These are phyloP conservation scores for Ylistrum balloti DNA, from an alignment of 1,140 invertebrate genomes.

Conservation along the genomic window DNA sequence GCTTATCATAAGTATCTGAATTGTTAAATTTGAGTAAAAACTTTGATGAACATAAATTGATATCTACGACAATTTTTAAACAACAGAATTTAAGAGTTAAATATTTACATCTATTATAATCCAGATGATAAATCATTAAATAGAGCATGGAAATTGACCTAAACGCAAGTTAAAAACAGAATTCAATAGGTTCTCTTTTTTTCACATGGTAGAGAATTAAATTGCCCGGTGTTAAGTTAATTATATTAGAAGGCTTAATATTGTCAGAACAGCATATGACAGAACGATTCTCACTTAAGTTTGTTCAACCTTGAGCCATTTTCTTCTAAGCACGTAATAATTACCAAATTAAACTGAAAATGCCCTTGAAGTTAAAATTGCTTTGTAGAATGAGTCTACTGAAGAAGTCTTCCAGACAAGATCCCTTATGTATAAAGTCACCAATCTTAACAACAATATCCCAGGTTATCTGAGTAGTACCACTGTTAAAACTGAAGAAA, in stretches of 20 bases:
- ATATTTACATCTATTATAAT: background rate
- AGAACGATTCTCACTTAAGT: background rate
- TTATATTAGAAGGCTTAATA: background rate
- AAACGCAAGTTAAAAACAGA: background rate
- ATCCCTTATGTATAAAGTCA: too few species aligned
- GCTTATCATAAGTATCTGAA: background rate
- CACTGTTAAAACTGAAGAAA: too few species aligned
- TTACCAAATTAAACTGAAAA: slow-evolving; percentile 23
- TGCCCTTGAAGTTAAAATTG: slow-evolving; percentile 15
- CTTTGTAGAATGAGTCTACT: background rate
- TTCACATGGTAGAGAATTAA: background rate
- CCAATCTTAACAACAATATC: too few species aligned
- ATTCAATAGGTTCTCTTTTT: background rate
- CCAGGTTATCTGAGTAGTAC: too few species aligned
- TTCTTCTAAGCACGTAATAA: background rate
- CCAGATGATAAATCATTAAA: background rate
- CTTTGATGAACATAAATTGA: too few species aligned
- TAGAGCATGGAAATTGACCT: background rate
- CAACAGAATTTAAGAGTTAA: background rate
- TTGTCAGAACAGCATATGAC: background rate
- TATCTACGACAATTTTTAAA: background rate
- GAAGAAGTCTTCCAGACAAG: too few species aligned
- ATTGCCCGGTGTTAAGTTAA: slow-evolving; percentile 32
- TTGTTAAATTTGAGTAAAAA: too few species aligned
- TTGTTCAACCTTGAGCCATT: slow-evolving; percentile 24